Percentiles rank a stretch among this genome's conserved stretches.
These are phyloP conservation scores for Drosophila teissieri DNA, from an alignment of 1,140 invertebrate species.

Conservation along the genomic window DNA sequence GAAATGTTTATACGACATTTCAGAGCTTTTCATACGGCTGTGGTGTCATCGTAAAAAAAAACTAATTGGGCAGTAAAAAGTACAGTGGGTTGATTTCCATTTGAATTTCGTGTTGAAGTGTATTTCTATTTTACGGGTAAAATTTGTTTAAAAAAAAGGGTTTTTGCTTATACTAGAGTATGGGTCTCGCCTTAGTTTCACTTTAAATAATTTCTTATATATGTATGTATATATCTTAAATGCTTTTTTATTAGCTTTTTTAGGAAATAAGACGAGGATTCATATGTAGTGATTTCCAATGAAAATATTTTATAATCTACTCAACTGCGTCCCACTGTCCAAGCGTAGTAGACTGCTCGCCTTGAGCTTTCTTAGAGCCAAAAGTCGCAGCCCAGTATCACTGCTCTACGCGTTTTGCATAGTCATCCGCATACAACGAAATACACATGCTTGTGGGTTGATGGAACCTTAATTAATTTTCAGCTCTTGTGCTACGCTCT, in stretches of 20 bases:
- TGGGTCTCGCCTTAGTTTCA: too few relatives aligned
- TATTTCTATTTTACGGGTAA: too few relatives aligned
- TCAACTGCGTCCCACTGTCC: constrained; percentile 17
- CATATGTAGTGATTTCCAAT: too few relatives aligned
- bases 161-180: too few relatives aligned
- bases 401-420: constrained; percentile 14
- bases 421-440: constrained; percentile 27
- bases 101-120: not conserved
- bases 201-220: too few relatives aligned
- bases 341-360: not conserved
- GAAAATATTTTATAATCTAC: too few relatives aligned
- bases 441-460: constrained; percentile 19
- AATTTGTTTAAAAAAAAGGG: too few relatives aligned
- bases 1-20: constrained; percentile 12
- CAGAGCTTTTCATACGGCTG: constrained; percentile 22
- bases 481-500: not conserved
- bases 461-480: constrained; percentile 22
- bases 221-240: too few relatives aligned
- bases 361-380: constrained; percentile 2
- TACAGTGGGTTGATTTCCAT: constrained; percentile 20
- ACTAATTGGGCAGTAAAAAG: constrained; percentile 12
- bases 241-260: too few relatives aligned
- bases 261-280: too few relatives aligned
- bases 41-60: constrained; percentile 42
- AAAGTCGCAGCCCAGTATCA: constrained; percentile 1